Conservation (phyloP, 2,113 vertebrate species). For the Caranx ignobilis region DNA sequence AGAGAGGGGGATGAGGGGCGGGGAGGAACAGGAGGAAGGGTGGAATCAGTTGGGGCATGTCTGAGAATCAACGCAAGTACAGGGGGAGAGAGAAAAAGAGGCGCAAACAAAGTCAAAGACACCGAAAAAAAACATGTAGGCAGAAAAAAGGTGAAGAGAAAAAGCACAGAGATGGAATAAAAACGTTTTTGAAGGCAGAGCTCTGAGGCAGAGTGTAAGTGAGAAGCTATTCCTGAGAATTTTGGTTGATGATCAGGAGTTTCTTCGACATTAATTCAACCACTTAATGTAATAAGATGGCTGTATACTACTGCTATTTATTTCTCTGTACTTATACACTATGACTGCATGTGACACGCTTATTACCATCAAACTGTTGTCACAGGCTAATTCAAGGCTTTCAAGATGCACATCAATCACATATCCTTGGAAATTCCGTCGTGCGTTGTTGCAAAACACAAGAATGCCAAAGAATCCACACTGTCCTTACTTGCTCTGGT, state of each 20-base stretch:
- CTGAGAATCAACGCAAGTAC: slow-evolving; percentile 60
- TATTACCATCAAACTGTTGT: not conserved
- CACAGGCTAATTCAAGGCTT: not conserved
- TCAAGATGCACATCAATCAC: too few species aligned
- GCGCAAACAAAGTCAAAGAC: slow-evolving; percentile 12
- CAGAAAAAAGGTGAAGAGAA: not conserved
- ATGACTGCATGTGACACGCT: not conserved
- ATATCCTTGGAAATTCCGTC: too few species aligned
- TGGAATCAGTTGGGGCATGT: slow-evolving; percentile 55
- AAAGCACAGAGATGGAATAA: not conserved
- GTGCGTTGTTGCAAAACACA: not conserved
- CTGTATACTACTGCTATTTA: too few species aligned
- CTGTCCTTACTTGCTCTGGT: slow-evolving; percentile 89
- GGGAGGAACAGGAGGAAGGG: slow-evolving; percentile 70
- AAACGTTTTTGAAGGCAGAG: slow-evolving; percentile 10
- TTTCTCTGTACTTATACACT: not conserved
- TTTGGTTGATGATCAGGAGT: not conserved
- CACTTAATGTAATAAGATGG: not conserved
- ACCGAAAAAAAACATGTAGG: slow-evolving; percentile 25
- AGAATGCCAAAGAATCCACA: not conserved
- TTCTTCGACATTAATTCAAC: not conserved
- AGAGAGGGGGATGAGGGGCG: slow-evolving; percentile 64
- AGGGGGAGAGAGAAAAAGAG: slow-evolving; percentile 33
- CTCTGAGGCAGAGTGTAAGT: not conserved
- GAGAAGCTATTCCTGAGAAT: not conserved